Base-by-base conservation (phyloP, 2,888 invertebrate genomes). In the Synanthedon tipuliformis region DNA sequence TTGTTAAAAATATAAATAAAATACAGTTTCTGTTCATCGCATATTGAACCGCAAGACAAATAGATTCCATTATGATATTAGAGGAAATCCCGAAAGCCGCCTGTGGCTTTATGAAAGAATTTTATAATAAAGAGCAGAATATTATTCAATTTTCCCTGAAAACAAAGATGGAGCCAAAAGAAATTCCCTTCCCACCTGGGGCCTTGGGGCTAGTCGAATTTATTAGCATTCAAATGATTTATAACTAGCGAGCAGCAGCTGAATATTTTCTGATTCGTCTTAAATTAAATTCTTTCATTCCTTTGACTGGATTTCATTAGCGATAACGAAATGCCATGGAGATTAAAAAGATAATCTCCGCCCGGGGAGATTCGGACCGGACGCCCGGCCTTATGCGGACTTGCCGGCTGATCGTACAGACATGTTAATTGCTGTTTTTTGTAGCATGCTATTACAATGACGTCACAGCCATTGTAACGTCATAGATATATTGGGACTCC, bases 221-320 rank as follows among this genome's bases (percentile, higher is more conserved):
- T 85, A 87, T 87, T 87, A 87, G 84, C 86, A 87, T 87, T 85
- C 84, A 86, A 86, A 87, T 85, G 84, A 87, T 87, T 87, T 85
- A 87, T 86, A 86, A 86, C 85, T 85, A 84, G 84, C 80, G 71
- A 78, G 79, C 75, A 81, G 82, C 81, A 81, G 81, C 81, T 84
- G 85, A 84, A 85, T 83, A 85, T 84, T 83, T 84, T 84, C 83
- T 81, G 84, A 87, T 86, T 84, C 84, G 76, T 75, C 82, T 82
- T 83, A 85, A 87, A 86, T 85, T 84, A 85, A 86, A 85, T 85
- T 87, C 81, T 86, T 85, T 84, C 81, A 81, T 85, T 81, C 81
- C 81, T 85, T 85, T 84, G 81, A 80, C 75, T 76, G 80, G 81
- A 81, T 85, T 86, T 85, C 83, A 84, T 86, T 85, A 84, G 78